Percentiles rank a stretch among this genome's conserved stretches.
Conservation (phyloP, 2,797 vertebrate genomes). For the Pseudopleuronectes americanus region DNA sequence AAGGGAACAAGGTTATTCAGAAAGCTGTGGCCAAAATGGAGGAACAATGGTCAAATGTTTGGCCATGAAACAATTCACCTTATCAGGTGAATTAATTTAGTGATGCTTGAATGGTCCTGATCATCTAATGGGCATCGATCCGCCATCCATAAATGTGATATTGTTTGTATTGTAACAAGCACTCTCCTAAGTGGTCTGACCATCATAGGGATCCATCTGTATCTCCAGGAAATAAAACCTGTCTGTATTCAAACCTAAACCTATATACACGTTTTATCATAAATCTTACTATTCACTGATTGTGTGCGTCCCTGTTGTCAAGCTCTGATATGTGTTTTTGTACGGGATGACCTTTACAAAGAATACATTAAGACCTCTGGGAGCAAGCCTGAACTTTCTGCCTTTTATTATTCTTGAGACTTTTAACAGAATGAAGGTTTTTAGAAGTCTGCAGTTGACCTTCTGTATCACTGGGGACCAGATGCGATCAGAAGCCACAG, state of each 20-base stretch:
- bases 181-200: neutral
- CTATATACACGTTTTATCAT: neutral
- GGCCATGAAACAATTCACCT: slow-evolving; percentile 35
- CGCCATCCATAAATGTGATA: slow-evolving; percentile 1
- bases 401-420: slow-evolving; percentile 30
- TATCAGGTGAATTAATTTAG: slow-evolving; percentile 26
- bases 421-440: slow-evolving; percentile 22
- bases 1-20: slow-evolving; percentile 62
- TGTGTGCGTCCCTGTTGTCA: slow-evolving; percentile 19
- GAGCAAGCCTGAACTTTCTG: slow-evolving; percentile 30
- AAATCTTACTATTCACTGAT: slow-evolving; percentile 11
- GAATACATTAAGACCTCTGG: slow-evolving; percentile 22
- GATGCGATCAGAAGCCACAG: slow-evolving; percentile 39
- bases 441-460: slow-evolving; percentile 38
- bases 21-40: slow-evolving; percentile 40
- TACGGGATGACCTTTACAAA: slow-evolving; percentile 54
- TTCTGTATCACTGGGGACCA: slow-evolving; percentile 22
- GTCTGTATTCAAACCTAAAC: slow-evolving; percentile 2
- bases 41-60: slow-evolving; percentile 50
- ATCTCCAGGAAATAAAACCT: neutral
- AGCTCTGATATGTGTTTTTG: slow-evolving; percentile 26
- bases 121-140: slow-evolving; percentile 11
- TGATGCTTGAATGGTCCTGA: slow-evolving; percentile 8
- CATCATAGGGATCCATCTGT: neutral
- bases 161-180: neutral